These are phyloP conservation scores for Platycercus adscitus DNA, from an alignment of 2,113 vertebrate genomes.

Conservation along the genomic window DNA sequence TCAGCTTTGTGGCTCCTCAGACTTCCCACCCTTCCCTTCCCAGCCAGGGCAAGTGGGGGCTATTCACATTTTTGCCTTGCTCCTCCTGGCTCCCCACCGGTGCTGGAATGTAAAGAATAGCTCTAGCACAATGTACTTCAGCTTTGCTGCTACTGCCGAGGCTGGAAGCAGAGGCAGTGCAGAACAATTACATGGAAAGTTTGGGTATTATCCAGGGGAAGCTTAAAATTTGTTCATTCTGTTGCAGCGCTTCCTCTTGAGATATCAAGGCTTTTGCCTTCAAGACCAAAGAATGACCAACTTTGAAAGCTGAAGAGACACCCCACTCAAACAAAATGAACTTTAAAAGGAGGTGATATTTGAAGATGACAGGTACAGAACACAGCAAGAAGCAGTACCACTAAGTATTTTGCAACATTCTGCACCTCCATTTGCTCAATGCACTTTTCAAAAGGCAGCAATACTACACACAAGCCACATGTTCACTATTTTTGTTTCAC, in stretches of 20 bases:
- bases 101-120: neutral
- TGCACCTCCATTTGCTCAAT: neutral
- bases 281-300: neutral
- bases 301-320: neutral
- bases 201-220: rapidly evolving
- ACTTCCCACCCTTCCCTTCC: neutral
- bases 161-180: neutral
- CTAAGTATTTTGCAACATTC: neutral
- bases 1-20: neutral
- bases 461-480: rapidly evolving
- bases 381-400: neutral
- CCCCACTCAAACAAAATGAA: neutral
- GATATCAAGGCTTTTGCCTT: neutral
- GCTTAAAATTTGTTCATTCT: neutral
- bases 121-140: neutral
- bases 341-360: neutral
- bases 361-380: neutral
- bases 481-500: neutral
- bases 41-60: neutral
- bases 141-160: neutral
- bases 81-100: neutral
- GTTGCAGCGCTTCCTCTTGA: neutral
- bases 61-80: neutral
- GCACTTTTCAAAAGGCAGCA: neutral
- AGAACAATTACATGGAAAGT: neutral